A percentile compares a stretch with the other conserved stretches of the same genome.
phyloP scores from a whole-genome alignment of 2,888 invertebrate species.

The Rotaria magnacalcarata region DNA sequence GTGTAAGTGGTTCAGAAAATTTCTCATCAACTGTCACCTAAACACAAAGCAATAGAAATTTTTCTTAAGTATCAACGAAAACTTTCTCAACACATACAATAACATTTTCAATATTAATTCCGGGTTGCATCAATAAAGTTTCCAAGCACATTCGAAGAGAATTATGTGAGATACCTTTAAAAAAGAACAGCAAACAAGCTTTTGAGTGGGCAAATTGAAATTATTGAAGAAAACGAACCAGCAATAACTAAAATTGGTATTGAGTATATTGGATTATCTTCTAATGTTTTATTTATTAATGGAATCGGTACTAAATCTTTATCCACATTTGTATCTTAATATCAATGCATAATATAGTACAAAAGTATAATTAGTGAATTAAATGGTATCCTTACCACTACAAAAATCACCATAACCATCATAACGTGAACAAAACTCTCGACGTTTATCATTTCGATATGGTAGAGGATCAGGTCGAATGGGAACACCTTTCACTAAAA shows the following conservation, averaged over 20 bases:
- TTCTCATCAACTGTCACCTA: slow-evolving; percentile 54
- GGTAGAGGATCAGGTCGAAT: slow-evolving; percentile 57
- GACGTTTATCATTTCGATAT: slow-evolving; percentile 57
- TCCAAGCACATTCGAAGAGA: slow-evolving; percentile 60
- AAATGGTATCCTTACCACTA: slow-evolving; percentile 52
- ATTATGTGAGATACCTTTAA: slow-evolving; percentile 57
- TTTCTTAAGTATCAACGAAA: neutral
- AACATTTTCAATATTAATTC: slow-evolving; percentile 60
- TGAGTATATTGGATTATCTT: slow-evolving; percentile 56
- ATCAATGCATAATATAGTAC: neutral
- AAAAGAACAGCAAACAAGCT: neutral
- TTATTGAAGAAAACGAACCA: slow-evolving; percentile 47
- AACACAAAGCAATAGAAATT: neutral
- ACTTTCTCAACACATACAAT: slow-evolving; percentile 52
- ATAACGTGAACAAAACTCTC: slow-evolving; percentile 60
- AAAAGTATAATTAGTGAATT: neutral
- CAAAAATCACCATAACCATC: slow-evolving; percentile 61
- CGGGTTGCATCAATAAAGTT: slow-evolving; percentile 63
- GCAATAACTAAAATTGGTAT: slow-evolving; percentile 60
- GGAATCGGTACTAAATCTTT: slow-evolving; percentile 56
- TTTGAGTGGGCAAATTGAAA: neutral
- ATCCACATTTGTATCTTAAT: slow-evolving; percentile 55
- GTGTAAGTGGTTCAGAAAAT: slow-evolving; percentile 56
- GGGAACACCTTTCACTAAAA: slow-evolving; percentile 53
- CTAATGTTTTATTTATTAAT: slow-evolving; percentile 53